These are phyloP conservation scores for Drosophila repletoides DNA, from an alignment of 1,140 invertebrate species.

Conservation along the genomic window DNA sequence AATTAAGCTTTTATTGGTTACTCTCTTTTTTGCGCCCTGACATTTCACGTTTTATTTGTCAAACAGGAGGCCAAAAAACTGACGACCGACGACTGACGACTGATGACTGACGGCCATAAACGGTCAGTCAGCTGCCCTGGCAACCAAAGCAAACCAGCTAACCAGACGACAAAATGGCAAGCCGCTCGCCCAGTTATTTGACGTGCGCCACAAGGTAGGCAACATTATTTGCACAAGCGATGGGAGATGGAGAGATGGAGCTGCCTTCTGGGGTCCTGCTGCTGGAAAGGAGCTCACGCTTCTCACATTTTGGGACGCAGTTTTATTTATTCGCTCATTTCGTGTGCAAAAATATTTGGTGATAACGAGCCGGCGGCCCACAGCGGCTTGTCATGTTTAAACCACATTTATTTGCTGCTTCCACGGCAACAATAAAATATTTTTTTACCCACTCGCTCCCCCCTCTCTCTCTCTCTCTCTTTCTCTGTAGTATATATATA, in stretches of 20 bases:
- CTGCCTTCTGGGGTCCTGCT: not conserved
- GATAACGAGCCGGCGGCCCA: constrained; percentile 72
- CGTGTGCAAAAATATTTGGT: constrained; percentile 79
- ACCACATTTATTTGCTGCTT: constrained; percentile 73
- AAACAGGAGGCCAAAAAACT: constrained; percentile 69
- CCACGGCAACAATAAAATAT: constrained; percentile 59
- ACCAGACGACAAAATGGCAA: constrained; percentile 24
- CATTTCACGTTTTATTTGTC: constrained; percentile 80
- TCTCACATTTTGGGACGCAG: constrained; percentile 23
- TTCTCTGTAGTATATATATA: too few relatives aligned
- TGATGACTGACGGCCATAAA: constrained; percentile 77
- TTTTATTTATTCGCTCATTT: constrained; percentile 78
- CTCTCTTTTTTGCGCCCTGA: constrained; percentile 69
- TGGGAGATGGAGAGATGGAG: too few relatives aligned
- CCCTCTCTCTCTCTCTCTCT: too few relatives aligned
- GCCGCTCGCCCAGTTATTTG: constrained; percentile 37
- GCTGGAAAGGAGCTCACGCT: constrained; percentile 1
- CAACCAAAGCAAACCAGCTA: constrained; percentile 3
- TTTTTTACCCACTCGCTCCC: too few relatives aligned
- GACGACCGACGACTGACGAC: too few relatives aligned
- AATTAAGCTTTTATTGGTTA: constrained; percentile 81
- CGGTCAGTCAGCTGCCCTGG: constrained; percentile 45
- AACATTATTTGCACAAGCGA: constrained; percentile 35
- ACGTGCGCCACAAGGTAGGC: constrained; percentile 45
- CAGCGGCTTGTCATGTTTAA: constrained; percentile 76